Evolutionary conservation across 2,888 invertebrate genomes (phyloP).

Genomic region (Hemicrepidius hirtus): DNA sequence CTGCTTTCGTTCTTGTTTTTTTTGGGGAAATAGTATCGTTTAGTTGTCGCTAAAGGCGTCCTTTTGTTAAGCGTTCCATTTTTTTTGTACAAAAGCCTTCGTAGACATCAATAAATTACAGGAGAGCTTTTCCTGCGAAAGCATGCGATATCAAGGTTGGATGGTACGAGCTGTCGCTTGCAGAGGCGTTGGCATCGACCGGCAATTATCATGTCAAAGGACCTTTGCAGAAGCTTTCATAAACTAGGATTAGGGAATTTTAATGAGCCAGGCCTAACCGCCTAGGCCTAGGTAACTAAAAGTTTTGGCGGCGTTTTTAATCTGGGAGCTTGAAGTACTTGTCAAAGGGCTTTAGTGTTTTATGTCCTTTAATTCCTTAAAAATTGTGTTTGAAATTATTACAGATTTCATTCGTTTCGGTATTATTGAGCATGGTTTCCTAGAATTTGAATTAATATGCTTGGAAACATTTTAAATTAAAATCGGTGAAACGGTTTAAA

Average conservation of each 20-base stretch:
- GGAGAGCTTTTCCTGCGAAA: conserved; percentile 46
- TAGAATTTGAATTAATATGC: too few relatives aligned
- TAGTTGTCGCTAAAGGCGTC: conserved; percentile 31
- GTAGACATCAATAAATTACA: conserved; percentile 50
- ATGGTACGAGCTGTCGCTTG: conserved; percentile 49
- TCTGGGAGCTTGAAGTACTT: not conserved
- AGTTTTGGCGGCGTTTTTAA: not conserved
- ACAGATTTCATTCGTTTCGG: too few relatives aligned
- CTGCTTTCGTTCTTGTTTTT: conserved; percentile 1
- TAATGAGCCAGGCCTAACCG: conserved; percentile 14
- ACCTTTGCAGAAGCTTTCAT: conserved; percentile 40
- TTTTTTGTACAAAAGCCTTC: conserved; percentile 41
- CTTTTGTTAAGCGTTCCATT: conserved; percentile 39
- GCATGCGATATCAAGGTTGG: conserved; percentile 52
- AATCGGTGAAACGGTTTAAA: too few relatives aligned
- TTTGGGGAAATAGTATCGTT: conserved; percentile 22
- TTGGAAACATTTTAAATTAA: too few relatives aligned
- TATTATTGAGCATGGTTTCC: too few relatives aligned
- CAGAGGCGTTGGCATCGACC: conserved; percentile 52
- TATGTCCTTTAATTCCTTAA: not conserved
- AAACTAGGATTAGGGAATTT: conserved; percentile 38
- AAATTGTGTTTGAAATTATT: too few relatives aligned
- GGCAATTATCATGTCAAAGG: conserved; percentile 50
- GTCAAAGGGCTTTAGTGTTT: not conserved
- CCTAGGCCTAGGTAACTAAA: conserved; percentile 2